Evolutionary conservation across 2,113 vertebrate species (phyloP), one percentile per base, ranked within the genome.

Genomic region (Heloderma charlesbogerti): DNA sequence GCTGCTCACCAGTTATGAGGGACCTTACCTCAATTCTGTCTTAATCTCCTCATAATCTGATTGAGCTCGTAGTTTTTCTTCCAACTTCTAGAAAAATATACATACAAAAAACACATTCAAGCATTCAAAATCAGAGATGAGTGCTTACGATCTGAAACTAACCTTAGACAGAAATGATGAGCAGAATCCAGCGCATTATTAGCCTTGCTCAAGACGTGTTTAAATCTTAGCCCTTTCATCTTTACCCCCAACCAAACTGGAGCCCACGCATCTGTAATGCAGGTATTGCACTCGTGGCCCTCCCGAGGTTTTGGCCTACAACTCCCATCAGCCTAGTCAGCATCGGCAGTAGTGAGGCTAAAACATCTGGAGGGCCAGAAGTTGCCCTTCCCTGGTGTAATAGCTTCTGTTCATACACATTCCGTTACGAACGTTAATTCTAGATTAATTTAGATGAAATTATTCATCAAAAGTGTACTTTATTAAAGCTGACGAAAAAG

Each of bases 31-130:
- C 96, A 99, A 98, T 95, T 99, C 99, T 0, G 99, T 99, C 97
- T 99, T 99, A 96, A 99, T 99, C 97, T 99, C 99, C 94, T 99
- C 99, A 0, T 99, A 99, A 97, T 99, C 98, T 1, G 98, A 97
- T 96, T 99, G 99, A 0, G 98, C 98, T 95, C 98, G 98, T 66
- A 99, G 97, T 97, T 99, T 99, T 95, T 98, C 98, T 97, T 99
- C 99, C 97, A 99, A 98, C 96, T 98, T 98, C 98, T 98, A 89
- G 79, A 95, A 89, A 93, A 94, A 43, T 31, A 67, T 25, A 80
- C 13, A 63, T 22, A 40, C 12, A 57, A 83, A 86, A 67, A 2
- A 69, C 0, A 69, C 1, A 69, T 34, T 54, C 34, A 15, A 88
- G 6, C 37, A 79, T 74, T 0, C 74, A 29, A n/a, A 51, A 37